phyloP scores from a whole-genome alignment of 2,113 vertebrate species.

The Cranoglanis bouderius region DNA sequence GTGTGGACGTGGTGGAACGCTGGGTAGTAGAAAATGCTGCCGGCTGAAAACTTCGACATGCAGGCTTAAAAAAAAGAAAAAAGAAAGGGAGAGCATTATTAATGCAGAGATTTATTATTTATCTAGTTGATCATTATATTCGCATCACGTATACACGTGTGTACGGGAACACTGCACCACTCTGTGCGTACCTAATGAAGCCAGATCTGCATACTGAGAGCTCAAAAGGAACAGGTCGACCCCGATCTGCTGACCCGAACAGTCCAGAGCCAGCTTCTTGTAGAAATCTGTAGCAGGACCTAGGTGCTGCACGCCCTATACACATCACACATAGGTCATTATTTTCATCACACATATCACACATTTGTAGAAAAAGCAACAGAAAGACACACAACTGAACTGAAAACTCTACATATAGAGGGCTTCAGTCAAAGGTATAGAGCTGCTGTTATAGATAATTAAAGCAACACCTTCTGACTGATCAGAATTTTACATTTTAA shows the following conservation, averaged over 20 bases:
- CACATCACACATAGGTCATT: not conserved
- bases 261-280: constrained; percentile 96
- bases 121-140: not conserved
- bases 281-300: constrained; percentile 98
- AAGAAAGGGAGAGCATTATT: not conserved
- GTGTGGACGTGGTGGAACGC: constrained; percentile 90
- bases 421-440: not conserved
- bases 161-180: not conserved
- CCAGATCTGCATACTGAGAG: constrained; percentile 92
- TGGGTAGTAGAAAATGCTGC: constrained; percentile 94
- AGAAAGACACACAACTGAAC: not conserved
- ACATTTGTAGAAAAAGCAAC: not conserved
- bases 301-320: constrained; percentile 90
- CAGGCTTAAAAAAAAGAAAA: constrained; percentile 75
- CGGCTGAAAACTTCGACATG: constrained; percentile 92
- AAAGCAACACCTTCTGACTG: not conserved
- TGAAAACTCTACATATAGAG: not conserved
- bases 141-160: not conserved
- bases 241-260: constrained; percentile 94
- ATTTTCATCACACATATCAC: not conserved
- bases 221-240: constrained; percentile 97
- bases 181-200: constrained; percentile 83
- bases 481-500: no score
- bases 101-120: not conserved
- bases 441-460: no score